Base-by-base conservation (phyloP, 2,113 vertebrate genomes). In the Sinocyclocheilus grahami region DNA sequence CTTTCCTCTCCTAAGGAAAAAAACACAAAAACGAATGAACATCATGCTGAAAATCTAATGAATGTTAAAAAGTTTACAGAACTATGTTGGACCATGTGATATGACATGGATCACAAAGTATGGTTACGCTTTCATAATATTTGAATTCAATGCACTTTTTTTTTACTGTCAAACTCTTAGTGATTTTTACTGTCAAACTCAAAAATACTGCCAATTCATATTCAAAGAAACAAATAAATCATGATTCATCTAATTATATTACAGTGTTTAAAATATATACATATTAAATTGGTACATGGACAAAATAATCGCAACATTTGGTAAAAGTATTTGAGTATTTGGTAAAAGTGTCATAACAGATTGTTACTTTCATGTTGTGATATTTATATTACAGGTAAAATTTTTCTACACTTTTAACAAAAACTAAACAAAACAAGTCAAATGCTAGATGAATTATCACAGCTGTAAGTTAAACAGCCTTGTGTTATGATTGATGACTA, bases 1-100 rank as follows among this genome's bases (percentile, higher is more conserved):
- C 95, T 96, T 99, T 80, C 97, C 96, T 82, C 97, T 95, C 92
- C 98, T 99, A 87, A 87, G 86, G 14, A 83, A 24, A 60, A 84
- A 89, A 48, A 48, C 10, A 48, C 16, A n/a, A 20, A 48, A 88
- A 91, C 78, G 84, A 55, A 82, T 83, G 13, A 65, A 53, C 81
- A 67, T 16, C 69, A 18, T 77, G 27, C 27, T 58, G 76, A 83
- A 76, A 51, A 22, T 24, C 12, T 18, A 58, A 58, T 5, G 53
- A 20, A 63, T 20, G 3, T 16, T 55, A 18, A 69, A 48, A 20
- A 6, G 5, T 42, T 37, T 37, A 71, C 33, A 48, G 12, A 46
- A n/a, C 18, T 63, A 42, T 81, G 46, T 51, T 76, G 13, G 22
- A 53, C 51, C 13, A 53, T 53, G 2, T 55, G 53, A 55, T 55